phyloP scores from a whole-genome alignment of 2,797 vertebrate genomes.

The Takifugu ocellatus region DNA sequence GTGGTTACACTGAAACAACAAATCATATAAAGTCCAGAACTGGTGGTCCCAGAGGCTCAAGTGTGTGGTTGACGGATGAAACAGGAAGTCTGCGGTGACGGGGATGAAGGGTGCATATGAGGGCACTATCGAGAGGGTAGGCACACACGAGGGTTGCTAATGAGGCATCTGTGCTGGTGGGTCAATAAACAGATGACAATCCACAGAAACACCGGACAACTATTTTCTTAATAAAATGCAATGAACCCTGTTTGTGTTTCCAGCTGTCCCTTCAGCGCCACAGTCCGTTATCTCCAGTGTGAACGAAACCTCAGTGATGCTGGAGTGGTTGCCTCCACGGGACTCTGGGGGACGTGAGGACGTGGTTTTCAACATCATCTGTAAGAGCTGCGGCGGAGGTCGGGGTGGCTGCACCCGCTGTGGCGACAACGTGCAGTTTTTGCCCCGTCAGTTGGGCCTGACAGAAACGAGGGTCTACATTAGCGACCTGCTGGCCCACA shows the following conservation, averaged over 20 bases:
- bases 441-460: slow-evolving; percentile 92
- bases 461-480: slow-evolving; percentile 89
- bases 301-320: slow-evolving; percentile 94
- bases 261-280: slow-evolving; percentile 89
- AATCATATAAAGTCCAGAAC: no score
- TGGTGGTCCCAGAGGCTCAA: no score
- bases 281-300: slow-evolving; percentile 93
- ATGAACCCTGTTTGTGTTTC: not conserved
- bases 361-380: slow-evolving; percentile 96
- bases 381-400: slow-evolving; percentile 91
- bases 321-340: slow-evolving; percentile 87
- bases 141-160: no score
- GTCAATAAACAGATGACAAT: no score
- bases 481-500: slow-evolving; percentile 94
- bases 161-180: no score
- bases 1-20: no score
- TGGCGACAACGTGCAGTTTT: slow-evolving; percentile 93
- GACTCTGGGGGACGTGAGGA: slow-evolving; percentile 91
- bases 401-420: slow-evolving; percentile 90
- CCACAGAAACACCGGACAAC: no score
- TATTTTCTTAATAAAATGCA: slow-evolving; percentile 16
- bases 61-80: no score
- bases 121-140: no score
- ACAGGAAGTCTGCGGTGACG: no score
- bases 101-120: no score